phyloP scores from a whole-genome alignment of 2,113 vertebrate genomes.

The Caranx ignobilis region DNA sequence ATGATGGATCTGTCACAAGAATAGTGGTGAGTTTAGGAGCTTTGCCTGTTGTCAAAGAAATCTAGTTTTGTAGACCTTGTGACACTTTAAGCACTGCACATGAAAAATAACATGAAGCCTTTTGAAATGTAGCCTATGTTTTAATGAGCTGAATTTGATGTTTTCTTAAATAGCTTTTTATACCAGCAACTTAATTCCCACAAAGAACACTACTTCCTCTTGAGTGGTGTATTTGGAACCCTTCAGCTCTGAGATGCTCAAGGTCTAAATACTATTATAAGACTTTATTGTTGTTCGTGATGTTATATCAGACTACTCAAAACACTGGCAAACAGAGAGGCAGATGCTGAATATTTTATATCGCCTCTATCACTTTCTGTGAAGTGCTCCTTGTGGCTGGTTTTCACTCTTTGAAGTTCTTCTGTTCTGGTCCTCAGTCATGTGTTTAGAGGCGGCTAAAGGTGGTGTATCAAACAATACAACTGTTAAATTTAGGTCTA shows the following conservation, averaged over 20 bases:
- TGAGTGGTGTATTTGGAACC: slow-evolving; percentile 18
- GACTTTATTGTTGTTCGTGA: slow-evolving; percentile 32
- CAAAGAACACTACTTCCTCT: slow-evolving; percentile 4
- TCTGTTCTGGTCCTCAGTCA: slow-evolving; percentile 27
- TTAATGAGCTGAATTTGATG: slow-evolving; percentile 2
- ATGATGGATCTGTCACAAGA: background rate
- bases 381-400: slow-evolving; percentile 51
- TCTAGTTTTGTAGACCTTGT: background rate
- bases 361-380: slow-evolving; percentile 50
- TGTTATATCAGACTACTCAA: slow-evolving; percentile 59
- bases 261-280: slow-evolving; percentile 35
- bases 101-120: background rate
- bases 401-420: slow-evolving; percentile 54
- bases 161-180: slow-evolving; percentile 1
- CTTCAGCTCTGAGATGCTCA: slow-evolving; percentile 27
- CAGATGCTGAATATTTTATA: slow-evolving; percentile 70
- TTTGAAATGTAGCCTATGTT: slow-evolving; percentile 6
- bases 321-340: slow-evolving; percentile 52
- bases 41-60: slow-evolving; percentile 2
- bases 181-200: slow-evolving; percentile 9
- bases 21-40: background rate
- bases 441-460: slow-evolving; percentile 34
- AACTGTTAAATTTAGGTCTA: slow-evolving; percentile 48
- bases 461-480: slow-evolving; percentile 35
- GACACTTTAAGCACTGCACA: background rate